phyloP scores from a whole-genome alignment of 2,797 vertebrate genomes.

The Potorous gilbertii region DNA sequence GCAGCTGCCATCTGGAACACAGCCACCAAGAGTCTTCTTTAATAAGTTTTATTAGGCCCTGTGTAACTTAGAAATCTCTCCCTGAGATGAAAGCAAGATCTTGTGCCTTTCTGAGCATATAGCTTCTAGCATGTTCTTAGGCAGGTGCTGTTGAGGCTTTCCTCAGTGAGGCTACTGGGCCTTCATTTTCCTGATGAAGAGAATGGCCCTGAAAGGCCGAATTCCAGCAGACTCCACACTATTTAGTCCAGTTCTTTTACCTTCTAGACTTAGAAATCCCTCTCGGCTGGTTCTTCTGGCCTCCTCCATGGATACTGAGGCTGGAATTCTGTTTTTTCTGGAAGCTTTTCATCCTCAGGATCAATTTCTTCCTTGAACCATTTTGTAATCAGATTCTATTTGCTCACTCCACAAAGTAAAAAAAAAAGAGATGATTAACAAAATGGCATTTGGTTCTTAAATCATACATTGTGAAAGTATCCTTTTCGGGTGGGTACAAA shows the following conservation, averaged over 20 bases:
- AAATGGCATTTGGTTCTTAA: slow-evolving; percentile 88
- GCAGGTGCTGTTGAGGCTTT: neutral
- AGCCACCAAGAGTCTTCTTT: slow-evolving; percentile 46
- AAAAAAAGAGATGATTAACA: slow-evolving; percentile 84
- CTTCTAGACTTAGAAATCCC: slow-evolving; percentile 42
- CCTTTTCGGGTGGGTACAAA: slow-evolving; percentile 73
- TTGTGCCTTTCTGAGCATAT: slow-evolving; percentile 26
- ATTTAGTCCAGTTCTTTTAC: slow-evolving; percentile 39
- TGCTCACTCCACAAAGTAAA: slow-evolving; percentile 81
- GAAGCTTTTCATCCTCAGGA: slow-evolving; percentile 43
- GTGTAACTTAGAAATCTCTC: slow-evolving; percentile 79
- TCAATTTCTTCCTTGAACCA: slow-evolving; percentile 56
- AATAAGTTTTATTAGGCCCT: slow-evolving; percentile 71
- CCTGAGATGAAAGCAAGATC: slow-evolving; percentile 84
- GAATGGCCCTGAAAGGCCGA: slow-evolving; percentile 61
- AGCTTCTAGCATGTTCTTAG: slow-evolving; percentile 21
- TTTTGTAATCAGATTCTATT: slow-evolving; percentile 65
- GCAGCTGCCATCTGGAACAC: slow-evolving; percentile 16
- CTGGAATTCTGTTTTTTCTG: slow-evolving; percentile 65
- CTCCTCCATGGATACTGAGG: slow-evolving; percentile 49
- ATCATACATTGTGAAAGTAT: slow-evolving; percentile 85
- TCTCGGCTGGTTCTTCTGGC: slow-evolving; percentile 59
- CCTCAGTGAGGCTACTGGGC: neutral
- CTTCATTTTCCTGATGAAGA: slow-evolving; percentile 28
- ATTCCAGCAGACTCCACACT: slow-evolving; percentile 23